A percentile compares a stretch with the other conserved stretches of the same genome.
Conservation (phyloP, 2,113 vertebrate species). For the Callipepla californica region DNA sequence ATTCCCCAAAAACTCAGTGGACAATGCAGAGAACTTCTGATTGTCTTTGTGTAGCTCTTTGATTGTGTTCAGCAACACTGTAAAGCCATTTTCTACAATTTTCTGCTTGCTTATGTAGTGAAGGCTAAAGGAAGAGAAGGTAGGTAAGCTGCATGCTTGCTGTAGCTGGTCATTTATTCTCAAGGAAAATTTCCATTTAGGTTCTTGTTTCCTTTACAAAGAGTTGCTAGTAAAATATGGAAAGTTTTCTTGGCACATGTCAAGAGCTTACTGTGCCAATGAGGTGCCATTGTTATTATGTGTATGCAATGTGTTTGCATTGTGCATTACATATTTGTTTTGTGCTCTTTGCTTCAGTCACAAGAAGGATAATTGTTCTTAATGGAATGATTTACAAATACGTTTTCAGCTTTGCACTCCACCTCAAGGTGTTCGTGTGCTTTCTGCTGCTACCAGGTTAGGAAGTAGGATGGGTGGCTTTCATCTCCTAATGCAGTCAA, state of each 20-base stretch:
- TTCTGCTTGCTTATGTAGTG: not conserved
- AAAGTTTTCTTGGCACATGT: not conserved
- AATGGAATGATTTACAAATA: not conserved
- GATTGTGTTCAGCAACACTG: not conserved
- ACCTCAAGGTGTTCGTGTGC: not conserved
- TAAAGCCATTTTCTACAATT: not conserved
- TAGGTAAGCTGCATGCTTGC: not conserved
- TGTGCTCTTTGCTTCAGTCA: not conserved
- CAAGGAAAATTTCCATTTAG: not conserved
- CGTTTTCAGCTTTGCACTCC: not conserved
- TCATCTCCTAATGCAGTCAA: not conserved
- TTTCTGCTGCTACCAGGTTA: not conserved
- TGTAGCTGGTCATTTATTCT: not conserved
- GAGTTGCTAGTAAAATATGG: not conserved
- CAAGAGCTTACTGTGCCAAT: not conserved
- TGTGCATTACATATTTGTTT: not conserved
- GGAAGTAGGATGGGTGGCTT: not conserved
- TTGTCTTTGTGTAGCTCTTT: not conserved
- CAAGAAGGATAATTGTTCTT: not conserved
- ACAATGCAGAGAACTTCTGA: accelerated
- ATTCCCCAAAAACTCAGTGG: not conserved
- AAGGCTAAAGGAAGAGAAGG: not conserved
- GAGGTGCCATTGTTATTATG: not conserved
- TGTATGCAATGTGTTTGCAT: not conserved
- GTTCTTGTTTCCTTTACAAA: not conserved